A percentile compares a stretch with the other conserved stretches of the same genome.
Conservation (phyloP, 2,797 vertebrate genomes). For the Falco concolor region DNA sequence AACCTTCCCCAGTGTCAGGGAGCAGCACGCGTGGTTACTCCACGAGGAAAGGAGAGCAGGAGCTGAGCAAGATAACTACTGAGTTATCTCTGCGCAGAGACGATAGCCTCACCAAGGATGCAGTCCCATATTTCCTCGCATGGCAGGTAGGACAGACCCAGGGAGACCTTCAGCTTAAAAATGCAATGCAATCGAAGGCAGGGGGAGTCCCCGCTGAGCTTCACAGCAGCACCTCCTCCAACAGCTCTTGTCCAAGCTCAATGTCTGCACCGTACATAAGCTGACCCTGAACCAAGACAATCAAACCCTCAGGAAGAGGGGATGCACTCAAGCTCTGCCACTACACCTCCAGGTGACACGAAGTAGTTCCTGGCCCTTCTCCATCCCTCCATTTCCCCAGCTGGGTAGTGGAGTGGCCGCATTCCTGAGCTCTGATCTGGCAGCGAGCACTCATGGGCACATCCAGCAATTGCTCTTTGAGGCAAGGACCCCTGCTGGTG, state of each 20-base stretch:
- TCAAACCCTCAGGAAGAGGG: background rate
- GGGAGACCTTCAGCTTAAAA: background rate
- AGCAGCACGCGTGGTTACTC: background rate
- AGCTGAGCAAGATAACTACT: background rate
- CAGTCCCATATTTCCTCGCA: background rate
- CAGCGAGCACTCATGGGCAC: background rate
- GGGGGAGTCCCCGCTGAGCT: background rate
- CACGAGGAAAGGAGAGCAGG: background rate
- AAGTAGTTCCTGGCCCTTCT: background rate
- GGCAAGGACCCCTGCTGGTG: background rate
- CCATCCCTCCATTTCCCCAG: background rate
- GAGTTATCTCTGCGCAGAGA: background rate
- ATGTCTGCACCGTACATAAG: background rate
- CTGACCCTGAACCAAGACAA: background rate
- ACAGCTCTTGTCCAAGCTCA: background rate
- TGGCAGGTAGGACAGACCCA: background rate
- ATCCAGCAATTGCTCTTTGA: background rate
- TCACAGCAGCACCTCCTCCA: background rate
- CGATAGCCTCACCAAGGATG: background rate
- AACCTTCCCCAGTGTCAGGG: background rate
- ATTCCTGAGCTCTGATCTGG: background rate
- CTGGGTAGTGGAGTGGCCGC: accelerated
- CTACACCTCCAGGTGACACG: background rate
- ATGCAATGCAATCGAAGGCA: background rate
- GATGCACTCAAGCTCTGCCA: background rate